Evolutionary conservation across 2,113 vertebrate species (phyloP).

Genomic region (Colistium nudipinnis): DNA sequence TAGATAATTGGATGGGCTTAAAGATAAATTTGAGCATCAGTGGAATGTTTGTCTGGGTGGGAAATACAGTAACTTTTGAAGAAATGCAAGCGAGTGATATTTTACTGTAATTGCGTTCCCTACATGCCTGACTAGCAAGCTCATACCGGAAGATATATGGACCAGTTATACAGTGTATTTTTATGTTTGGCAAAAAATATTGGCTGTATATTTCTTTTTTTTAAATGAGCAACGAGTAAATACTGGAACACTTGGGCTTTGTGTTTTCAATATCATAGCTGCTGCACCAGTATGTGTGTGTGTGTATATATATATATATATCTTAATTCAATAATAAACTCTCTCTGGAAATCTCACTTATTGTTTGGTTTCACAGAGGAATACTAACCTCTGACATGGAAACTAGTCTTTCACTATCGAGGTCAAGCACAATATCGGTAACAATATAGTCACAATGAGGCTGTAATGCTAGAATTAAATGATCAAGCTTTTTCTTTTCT

Average conservation of each 20-base stretch:
- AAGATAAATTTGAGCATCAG: slow-evolving; percentile 57
- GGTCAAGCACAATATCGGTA: slow-evolving; percentile 45
- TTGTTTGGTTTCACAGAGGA: slow-evolving; percentile 55
- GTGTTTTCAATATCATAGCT: slow-evolving; percentile 32
- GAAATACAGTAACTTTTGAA: slow-evolving; percentile 38
- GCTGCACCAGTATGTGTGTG: not conserved
- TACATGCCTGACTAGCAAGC: slow-evolving; percentile 14
- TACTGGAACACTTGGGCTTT: slow-evolving; percentile 5
- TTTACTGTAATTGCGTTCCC: slow-evolving; percentile 23
- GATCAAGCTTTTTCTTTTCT: no score
- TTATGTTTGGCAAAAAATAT: slow-evolving; percentile 8
- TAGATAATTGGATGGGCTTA: slow-evolving; percentile 70
- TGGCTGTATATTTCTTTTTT: slow-evolving; percentile 13
- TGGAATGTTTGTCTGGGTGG: slow-evolving; percentile 23
- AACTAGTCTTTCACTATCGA: slow-evolving; percentile 8
- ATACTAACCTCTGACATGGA: slow-evolving; percentile 48
- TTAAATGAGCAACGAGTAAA: slow-evolving; percentile 14
- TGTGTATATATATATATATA: no score
- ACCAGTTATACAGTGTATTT: not conserved
- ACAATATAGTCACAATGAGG: slow-evolving; percentile 10
- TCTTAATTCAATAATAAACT: slow-evolving; percentile 46
- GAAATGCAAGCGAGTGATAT: slow-evolving; percentile 19
- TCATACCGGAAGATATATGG: not conserved
- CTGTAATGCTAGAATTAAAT: slow-evolving; percentile 33
- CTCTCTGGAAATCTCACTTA: slow-evolving; percentile 60